Base-by-base conservation (phyloP, 2,113 vertebrate genomes). In the Serilophus lunatus region DNA sequence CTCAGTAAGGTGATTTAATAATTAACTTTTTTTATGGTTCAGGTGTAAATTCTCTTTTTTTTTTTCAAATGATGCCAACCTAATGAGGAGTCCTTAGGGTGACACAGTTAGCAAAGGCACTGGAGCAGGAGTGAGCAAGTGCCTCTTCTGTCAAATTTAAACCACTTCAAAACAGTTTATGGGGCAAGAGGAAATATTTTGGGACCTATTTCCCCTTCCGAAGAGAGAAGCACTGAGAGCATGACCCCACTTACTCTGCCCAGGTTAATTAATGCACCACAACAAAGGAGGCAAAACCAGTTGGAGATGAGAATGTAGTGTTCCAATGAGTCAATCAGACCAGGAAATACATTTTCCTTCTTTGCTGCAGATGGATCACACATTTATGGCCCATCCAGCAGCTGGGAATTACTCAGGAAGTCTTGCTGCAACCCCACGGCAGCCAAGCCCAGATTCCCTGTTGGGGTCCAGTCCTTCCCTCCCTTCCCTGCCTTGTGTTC, bases 11-110 rank as follows among this genome's bases (percentile, higher is more conserved):
- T 92, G 94, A 95, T 93, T 90, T 96, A 88, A 76, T 96, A 78
- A 96, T 95, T 97, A 95, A 90, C 92, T 81, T 83, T 82, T 93
- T 93, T 47, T 20, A 22, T 95, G 92, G 97, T 97, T 95, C 95
- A 91, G 85, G 80, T 86, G 56, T 68, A 88, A 97, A 90, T 92
- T 92, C 49, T 90, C 56, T 59, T 83, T 94, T 92, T 86, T 71
- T 44, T 29, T 3, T 5, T 7, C 6, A 86, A 82, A 33, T 56
- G 82, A 56, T 89, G 35, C 86, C 83, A 68, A 90, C 65, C 24
- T 42, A 56, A 64, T 78, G 51, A 56, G 61, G 90, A 77, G 82
- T 64, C 57, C 90, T 79, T 18, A 29, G 56, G 95, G 94, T 95
- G 96, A 86, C 66, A 28, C n/a, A 17, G 33, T 35, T 36, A 13